These are phyloP conservation scores for Schizotus pectinicornis DNA, from an alignment of 2,888 invertebrate species.

Conservation along the genomic window DNA sequence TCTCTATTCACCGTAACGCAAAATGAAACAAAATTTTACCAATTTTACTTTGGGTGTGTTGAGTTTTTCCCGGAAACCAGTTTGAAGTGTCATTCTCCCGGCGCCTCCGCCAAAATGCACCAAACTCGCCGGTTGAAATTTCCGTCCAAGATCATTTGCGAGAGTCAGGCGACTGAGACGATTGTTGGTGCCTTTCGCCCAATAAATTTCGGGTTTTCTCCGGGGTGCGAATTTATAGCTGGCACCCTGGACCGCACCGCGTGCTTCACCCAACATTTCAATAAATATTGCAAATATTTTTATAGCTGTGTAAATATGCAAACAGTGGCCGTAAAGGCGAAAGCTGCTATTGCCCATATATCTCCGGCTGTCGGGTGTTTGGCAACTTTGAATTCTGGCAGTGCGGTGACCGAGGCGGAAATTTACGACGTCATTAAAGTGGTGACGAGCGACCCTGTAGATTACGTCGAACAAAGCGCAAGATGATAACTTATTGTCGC, in stretches of 20 bases:
- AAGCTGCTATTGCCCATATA: constrained; percentile 10
- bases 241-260: background rate
- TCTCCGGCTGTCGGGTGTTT: constrained; percentile 8
- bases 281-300: constrained; percentile 29
- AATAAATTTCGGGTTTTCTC: background rate
- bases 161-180: background rate
- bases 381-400: constrained; percentile 36
- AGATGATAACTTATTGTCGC: constrained; percentile 53
- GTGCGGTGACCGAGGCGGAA: constrained; percentile 42
- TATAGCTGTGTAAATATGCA: constrained; percentile 35
- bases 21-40: too few relatives aligned
- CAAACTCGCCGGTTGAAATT: background rate
- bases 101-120: constrained; percentile 1
- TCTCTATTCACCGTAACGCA: too few relatives aligned
- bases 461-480: constrained; percentile 50
- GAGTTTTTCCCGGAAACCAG: too few relatives aligned
- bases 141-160: background rate
- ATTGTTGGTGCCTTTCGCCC: background rate
- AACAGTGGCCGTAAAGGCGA: constrained; percentile 26
- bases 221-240: background rate
- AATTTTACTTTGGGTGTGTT: too few relatives aligned
- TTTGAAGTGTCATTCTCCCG: background rate
- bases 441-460: constrained; percentile 50
- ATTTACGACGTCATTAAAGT: constrained; percentile 53
- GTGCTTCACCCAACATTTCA: constrained; percentile 12